Base-by-base conservation (phyloP, 2,113 vertebrate species). In the Lathamus discolor region DNA sequence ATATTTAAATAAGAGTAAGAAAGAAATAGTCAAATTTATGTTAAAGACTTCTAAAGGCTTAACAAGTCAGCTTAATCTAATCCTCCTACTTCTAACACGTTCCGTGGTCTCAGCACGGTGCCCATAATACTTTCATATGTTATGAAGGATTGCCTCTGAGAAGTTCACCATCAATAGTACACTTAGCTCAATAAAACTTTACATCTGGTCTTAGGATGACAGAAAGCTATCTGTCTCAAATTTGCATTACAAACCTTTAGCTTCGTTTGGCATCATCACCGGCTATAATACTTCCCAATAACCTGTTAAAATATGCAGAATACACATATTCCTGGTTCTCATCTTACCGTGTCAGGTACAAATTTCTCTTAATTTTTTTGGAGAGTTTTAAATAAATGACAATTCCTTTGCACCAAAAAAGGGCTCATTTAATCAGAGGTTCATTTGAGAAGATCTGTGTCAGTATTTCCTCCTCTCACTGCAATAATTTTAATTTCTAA, bases 11-110 rank as follows among this genome's bases (percentile, higher is more conserved):
- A 62, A 96, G 90, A 95, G 92, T 90, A 91, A 82, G 93, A 93
- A 95, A 96, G 90, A 96, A 97, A 96, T 84, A 97, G 95, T 77
- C 84, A 97, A 97, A 97, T 97, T 96, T 97, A 97, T 97, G 96
- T 95, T 96, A 97, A 97, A 96, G 70, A 95, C 95, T 96, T 97
- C 95, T 95, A 96, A 95, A 94, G 76, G 88, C 90, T 90, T 97
- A 97, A 88, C 88, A 96, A 82, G 96, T 97, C 96, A 97, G 95
- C 95, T 97, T 97, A 97, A 95, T 83, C 92, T 96, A 97, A 97
- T 97, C 96, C 92, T 94, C 86, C 95, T 93, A 83, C 92, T 93
- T 90, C 93, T 86, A 90, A 92, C 84, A 86, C 1, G 23, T 95
- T 84, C 95, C 77, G 73, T 88, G 92, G 86, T 96, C 96, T 97